These are phyloP conservation scores for Ormyrus rosae DNA, from an alignment of 2,888 invertebrate genomes.

Conservation along the genomic window DNA sequence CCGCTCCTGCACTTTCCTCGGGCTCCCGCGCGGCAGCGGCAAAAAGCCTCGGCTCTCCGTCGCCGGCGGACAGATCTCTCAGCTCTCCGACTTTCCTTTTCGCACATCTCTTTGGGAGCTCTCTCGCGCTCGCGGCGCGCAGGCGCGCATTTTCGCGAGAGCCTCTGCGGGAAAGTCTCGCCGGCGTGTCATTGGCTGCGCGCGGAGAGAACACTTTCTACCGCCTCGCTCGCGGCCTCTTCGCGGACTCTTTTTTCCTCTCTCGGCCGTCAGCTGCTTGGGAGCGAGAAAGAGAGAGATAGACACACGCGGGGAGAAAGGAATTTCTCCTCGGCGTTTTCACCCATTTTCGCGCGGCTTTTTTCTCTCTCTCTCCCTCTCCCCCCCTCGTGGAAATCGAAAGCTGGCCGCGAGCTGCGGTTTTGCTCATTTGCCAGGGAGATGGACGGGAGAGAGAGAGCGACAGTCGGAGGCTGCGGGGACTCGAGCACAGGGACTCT, in stretches of 20 bases:
- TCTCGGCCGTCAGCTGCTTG: background rate
- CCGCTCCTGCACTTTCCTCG: no score
- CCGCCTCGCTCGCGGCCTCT: constrained; percentile 33
- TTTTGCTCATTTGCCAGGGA: background rate
- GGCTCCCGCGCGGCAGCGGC: no score
- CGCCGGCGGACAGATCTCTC: no score
- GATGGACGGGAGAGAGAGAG: background rate
- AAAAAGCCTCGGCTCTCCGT: no score
- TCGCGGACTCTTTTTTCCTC: constrained; percentile 51
- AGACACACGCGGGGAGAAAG: constrained; percentile 29
- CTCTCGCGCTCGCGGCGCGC: constrained; percentile 44
- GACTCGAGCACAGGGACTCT: no score
- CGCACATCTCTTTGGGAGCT: constrained; percentile 32
- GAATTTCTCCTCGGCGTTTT: constrained; percentile 35
- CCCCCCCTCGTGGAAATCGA: no score
- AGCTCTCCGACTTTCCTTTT: constrained; percentile 43
- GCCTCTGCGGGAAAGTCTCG: constrained; percentile 57
- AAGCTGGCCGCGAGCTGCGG: background rate
- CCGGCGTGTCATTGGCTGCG: constrained; percentile 56
- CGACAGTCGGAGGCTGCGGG: no score
- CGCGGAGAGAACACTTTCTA: constrained; percentile 19
- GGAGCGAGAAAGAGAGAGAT: no score
- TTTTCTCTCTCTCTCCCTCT: no score
- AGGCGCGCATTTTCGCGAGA: constrained; percentile 46
- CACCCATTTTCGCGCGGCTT: constrained; percentile 33